Evolutionary conservation across 2,888 invertebrate genomes (phyloP), one percentile per base, ranked within the genome.

Genomic region (Macrosoma leucophasiata): DNA sequence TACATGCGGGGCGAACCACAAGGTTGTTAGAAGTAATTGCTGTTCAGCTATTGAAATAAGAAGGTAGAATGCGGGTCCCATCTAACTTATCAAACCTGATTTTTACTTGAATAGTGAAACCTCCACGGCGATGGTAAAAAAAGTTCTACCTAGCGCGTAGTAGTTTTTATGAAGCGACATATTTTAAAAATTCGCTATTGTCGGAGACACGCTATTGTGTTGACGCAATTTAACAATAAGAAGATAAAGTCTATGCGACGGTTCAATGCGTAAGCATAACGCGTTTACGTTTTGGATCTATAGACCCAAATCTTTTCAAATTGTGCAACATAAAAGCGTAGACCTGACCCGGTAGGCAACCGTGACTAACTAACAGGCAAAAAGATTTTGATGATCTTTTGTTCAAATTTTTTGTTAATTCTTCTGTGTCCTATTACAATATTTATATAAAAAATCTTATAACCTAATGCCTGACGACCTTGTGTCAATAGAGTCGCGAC

Each of bases 21-120:
- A 69, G 64, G 65, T 76, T 71, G 69, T 78, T 81, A 77, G 73
- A 72, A 66, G 59, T 79, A 78, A 82, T 82, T 77, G 70, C 66
- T 52, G 50, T 59, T 60, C 43, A 53, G 52, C 62, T 68, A 64
- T 70, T 65, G 62, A 57, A 72, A 72, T 67, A 66, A 59, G 55
- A 58, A 52, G 47, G 37, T 49, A 48, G 58, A 64, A 79, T 82
- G 77, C 81, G 81, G 78, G 79, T 60, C 51, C 51, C 49, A 50
- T 58, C 40, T 55, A 50, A 41, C 39, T 39, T 52, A 59, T 60
- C 54, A 58, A 55, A 55, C 52, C 52, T 50, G 48, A 45, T 50
- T 48, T 46, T 41, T 37, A 44, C 30, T 53, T 52, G 55, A 51
- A 57, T 56, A 53, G 49, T 52, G 43, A 44, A 54, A 46, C 40